Conservation (phyloP, 2,797 vertebrate species). For the Bradypus variegatus region DNA sequence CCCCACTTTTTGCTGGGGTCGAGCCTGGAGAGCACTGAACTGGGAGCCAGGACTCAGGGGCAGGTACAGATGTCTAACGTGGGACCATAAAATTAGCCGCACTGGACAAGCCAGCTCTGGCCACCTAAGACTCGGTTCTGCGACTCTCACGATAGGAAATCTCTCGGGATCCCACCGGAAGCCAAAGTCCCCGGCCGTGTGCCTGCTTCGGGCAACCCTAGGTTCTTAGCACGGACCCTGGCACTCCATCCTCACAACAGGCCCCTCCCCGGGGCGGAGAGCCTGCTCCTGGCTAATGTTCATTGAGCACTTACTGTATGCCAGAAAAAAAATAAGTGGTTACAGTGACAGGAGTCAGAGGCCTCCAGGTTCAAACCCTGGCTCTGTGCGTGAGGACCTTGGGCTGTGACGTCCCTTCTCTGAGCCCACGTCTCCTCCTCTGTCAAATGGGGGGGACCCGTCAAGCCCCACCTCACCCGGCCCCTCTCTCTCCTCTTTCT, state of each 20-base stretch:
- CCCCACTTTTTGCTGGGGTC: neutral
- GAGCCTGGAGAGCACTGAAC: neutral
- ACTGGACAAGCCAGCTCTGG: neutral
- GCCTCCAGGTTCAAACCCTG: neutral
- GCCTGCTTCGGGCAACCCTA: neutral
- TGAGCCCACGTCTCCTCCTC: neutral
- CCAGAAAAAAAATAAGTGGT: neutral
- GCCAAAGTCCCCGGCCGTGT: neutral
- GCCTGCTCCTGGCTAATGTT: neutral
- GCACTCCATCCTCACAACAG: neutral
- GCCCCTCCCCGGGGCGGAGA: neutral
- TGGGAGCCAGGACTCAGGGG: too few relatives aligned
- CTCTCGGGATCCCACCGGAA: neutral
- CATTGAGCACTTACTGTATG: neutral
- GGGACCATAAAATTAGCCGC: neutral
- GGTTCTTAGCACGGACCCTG: rapidly evolving
- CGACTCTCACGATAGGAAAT: neutral
- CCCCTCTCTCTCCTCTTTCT: neutral
- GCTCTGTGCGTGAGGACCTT: neutral
- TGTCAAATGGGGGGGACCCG: rapidly evolving
- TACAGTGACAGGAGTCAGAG: neutral
- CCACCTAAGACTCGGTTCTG: neutral
- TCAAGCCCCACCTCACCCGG: rapidly evolving
- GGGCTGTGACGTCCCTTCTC: neutral
- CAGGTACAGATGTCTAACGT: rapidly evolving